phyloP scores from a whole-genome alignment of 2,888 invertebrate genomes.

The Caenorhabditis drosophilae region DNA sequence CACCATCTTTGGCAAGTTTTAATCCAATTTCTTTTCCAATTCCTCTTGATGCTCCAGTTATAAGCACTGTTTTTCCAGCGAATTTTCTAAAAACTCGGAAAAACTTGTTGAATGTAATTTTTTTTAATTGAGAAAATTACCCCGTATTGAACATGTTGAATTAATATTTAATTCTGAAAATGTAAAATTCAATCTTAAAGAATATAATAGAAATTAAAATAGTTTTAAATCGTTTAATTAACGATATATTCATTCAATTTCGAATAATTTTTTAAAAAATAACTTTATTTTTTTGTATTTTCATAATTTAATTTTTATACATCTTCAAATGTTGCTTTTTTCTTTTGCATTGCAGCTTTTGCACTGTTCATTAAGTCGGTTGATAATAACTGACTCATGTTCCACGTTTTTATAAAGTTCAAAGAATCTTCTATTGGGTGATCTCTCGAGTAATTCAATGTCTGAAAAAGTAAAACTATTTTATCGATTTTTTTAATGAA shows the following conservation, averaged over 20 bases:
- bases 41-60: slow-evolving; percentile 53
- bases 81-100: slow-evolving; percentile 42
- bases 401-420: slow-evolving; percentile 85
- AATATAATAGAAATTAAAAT: too few relatives aligned
- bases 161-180: too few relatives aligned
- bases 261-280: too few relatives aligned
- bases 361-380: slow-evolving; percentile 83
- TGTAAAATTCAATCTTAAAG: too few relatives aligned
- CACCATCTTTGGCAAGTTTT: slow-evolving; percentile 77
- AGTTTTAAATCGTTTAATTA: too few relatives aligned
- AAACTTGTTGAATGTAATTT: not conserved
- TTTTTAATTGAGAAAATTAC: too few relatives aligned
- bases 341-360: slow-evolving; percentile 74
- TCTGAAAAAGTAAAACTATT: too few relatives aligned
- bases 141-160: slow-evolving; percentile 30
- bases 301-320: slow-evolving; percentile 28
- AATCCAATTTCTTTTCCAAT: slow-evolving; percentile 53
- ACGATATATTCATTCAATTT: too few relatives aligned
- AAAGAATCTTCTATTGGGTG: slow-evolving; percentile 85
- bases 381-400: slow-evolving; percentile 86
- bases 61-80: slow-evolving; percentile 42
- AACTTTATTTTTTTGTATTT: not conserved
- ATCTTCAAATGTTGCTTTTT: slow-evolving; percentile 50
- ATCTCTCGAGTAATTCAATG: slow-evolving; percentile 83
- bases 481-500: too few relatives aligned